phyloP scores from a whole-genome alignment of 2,113 vertebrate species.

The Morone chrysops region DNA sequence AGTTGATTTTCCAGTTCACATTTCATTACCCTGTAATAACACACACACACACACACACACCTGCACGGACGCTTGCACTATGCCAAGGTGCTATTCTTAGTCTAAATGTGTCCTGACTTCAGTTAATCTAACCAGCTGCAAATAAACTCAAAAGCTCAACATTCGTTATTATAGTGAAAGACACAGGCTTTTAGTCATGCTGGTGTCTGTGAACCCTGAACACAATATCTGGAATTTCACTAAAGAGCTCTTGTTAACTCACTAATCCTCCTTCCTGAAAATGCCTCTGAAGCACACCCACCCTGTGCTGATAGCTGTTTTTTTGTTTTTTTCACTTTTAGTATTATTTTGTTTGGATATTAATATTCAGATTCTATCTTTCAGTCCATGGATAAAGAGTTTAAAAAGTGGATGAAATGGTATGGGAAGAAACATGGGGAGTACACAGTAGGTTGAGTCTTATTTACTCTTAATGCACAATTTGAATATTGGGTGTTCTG shows the following conservation, averaged over 20 bases:
- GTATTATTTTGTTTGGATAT: background rate
- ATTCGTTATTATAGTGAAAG: background rate
- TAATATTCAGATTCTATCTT: conserved; percentile 28
- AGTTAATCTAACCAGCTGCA: background rate
- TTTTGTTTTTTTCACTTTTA: background rate
- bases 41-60: background rate
- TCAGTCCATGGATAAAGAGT: conserved; percentile 97
- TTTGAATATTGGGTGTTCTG: background rate
- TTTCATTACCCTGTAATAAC: background rate
- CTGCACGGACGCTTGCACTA: background rate
- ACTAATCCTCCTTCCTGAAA: background rate
- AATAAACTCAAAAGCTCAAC: background rate
- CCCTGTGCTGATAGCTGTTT: background rate
- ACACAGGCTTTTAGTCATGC: background rate
- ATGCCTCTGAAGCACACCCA: too few relatives aligned
- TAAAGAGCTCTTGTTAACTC: background rate
- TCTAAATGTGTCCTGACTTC: background rate
- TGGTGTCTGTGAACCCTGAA: background rate
- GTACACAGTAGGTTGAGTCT: conserved; percentile 93
- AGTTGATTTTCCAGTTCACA: background rate
- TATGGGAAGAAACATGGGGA: conserved; percentile 99
- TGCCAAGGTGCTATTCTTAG: background rate
- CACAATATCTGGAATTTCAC: background rate
- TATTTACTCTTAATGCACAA: background rate
- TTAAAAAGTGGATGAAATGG: conserved; percentile 99